phyloP scores from a whole-genome alignment of 2,888 invertebrate genomes.

The Drosophila barbarae region DNA sequence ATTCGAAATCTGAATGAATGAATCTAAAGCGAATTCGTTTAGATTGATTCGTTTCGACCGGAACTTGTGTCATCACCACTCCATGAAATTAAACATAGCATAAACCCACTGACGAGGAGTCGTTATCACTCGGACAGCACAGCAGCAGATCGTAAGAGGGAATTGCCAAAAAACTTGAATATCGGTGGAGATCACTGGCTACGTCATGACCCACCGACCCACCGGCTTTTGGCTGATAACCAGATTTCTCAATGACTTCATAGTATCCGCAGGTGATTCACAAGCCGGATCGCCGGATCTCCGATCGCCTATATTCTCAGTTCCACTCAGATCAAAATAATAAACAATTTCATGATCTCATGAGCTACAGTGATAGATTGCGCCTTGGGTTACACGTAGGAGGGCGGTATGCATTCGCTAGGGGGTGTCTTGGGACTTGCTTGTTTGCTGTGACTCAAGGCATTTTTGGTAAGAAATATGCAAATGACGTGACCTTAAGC shows the following conservation, averaged over 20 bases:
- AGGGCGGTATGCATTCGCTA: conserved; percentile 1
- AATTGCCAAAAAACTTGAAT: not conserved
- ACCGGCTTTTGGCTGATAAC: conserved; percentile 6
- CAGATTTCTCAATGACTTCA: conserved; percentile 53
- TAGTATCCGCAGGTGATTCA: conserved; percentile 50
- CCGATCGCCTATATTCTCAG: conserved; percentile 5
- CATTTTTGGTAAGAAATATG: conserved; percentile 51
- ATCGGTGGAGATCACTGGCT: conserved; percentile 3
- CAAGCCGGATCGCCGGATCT: conserved; percentile 40
- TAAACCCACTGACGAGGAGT: not conserved
- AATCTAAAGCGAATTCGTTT: not conserved
- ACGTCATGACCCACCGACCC: conserved; percentile 50
- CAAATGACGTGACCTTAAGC: conserved; percentile 24
- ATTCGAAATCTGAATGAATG: not conserved
- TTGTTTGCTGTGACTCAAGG: conserved; percentile 54
- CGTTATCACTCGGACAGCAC: conserved; percentile 6
- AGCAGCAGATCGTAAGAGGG: not conserved
- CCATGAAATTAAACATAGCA: not conserved
- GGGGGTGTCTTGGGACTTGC: conserved; percentile 10
- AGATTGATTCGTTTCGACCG: not conserved
- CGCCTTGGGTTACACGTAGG: not conserved
- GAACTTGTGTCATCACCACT: not conserved
- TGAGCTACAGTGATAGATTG: conserved; percentile 20
- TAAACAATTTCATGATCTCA: conserved; percentile 52
- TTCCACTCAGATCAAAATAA: conserved; percentile 47